Percentiles rank a stretch among this genome's conserved stretches.
Conservation (phyloP, 2,888 invertebrate species). For the Hymenopus coronatus region DNA sequence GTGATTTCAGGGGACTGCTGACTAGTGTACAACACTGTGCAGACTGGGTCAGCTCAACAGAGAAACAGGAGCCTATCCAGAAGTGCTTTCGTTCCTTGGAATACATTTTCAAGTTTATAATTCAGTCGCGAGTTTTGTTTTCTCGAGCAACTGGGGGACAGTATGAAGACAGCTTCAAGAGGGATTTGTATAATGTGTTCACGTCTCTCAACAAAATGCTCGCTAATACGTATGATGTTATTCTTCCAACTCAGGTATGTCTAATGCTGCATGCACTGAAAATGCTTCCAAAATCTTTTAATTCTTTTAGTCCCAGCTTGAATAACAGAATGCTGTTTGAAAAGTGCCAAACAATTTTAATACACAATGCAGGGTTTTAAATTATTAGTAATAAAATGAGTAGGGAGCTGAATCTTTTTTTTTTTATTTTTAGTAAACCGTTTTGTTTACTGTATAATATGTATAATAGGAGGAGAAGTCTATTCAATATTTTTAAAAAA, state of each 20-base stretch:
- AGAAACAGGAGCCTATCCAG: slow-evolving; percentile 85
- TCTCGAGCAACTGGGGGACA: slow-evolving; percentile 83
- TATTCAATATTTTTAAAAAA: too few species aligned
- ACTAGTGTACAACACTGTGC: slow-evolving; percentile 89
- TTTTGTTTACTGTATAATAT: too few species aligned
- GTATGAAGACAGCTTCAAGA: slow-evolving; percentile 81
- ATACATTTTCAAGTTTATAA: slow-evolving; percentile 89
- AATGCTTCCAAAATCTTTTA: too few species aligned
- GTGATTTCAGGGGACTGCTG: slow-evolving; percentile 67
- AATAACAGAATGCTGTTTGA: too few species aligned
- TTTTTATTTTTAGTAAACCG: too few species aligned
- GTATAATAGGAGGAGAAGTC: too few species aligned
- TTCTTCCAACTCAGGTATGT: slow-evolving; percentile 71
- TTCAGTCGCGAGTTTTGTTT: slow-evolving; percentile 81
- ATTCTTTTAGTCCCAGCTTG: too few species aligned
- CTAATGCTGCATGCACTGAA: too few species aligned
- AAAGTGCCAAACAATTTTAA: too few species aligned
- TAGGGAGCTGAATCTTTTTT: too few species aligned
- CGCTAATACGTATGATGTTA: slow-evolving; percentile 65
- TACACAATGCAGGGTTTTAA: too few species aligned
- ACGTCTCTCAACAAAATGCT: slow-evolving; percentile 76
- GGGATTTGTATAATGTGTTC: slow-evolving; percentile 78
- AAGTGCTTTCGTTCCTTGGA: slow-evolving; percentile 88
- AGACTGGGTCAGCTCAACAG: slow-evolving; percentile 79
- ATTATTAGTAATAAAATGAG: too few species aligned